Base-by-base conservation (phyloP, 2,797 vertebrate genomes). In the Taenioides sp. region DNA sequence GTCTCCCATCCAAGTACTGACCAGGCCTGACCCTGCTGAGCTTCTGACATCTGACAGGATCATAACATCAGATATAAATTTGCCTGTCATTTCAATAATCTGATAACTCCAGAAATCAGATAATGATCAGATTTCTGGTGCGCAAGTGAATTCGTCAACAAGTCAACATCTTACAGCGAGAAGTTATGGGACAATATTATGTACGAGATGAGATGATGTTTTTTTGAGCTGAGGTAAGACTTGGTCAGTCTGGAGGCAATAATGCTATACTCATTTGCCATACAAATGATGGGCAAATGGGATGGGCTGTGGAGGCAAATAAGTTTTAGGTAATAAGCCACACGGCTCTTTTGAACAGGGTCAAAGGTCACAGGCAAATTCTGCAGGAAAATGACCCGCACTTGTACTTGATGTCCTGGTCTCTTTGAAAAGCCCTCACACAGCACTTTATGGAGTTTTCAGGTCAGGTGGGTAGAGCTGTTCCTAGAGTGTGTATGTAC, bases 281-380 rank as follows among this genome's bases (percentile, higher is more conserved):
- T 88, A 87, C 92, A 94, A 95, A 94, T 87, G 60, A 82, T 59
- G 75, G 77, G 23, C 54, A 68, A 81, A 79, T 80, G 78, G 70
- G 79, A 75, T 28, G 77, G 75, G 82, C 78, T n/a, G 70, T 54
- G 62, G 25, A 93, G 92, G 91, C 91, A 94, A 94, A 94, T 62
- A 11, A 83, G 81, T 50, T 58, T 74, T 70, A 78, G 79, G 74
- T 88, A 66, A 77, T 61, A 22, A 73, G 50, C 58, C 68, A 18
- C 17, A 22, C 54, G 50, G 65, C 49, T 54, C 63, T 65, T 16
- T 12, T 43, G 23, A 17, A 23, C 4, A 43, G 37, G 62, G 20
- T 27, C 16, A 50, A 50, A 49, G 63, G 23, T 12, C 64, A 65
- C 23, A 20, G 64, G 49, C 43, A 65, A 65, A 65, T 65, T 50